Conservation (phyloP, 2,113 vertebrate species). For the Halcyon malimbica region DNA sequence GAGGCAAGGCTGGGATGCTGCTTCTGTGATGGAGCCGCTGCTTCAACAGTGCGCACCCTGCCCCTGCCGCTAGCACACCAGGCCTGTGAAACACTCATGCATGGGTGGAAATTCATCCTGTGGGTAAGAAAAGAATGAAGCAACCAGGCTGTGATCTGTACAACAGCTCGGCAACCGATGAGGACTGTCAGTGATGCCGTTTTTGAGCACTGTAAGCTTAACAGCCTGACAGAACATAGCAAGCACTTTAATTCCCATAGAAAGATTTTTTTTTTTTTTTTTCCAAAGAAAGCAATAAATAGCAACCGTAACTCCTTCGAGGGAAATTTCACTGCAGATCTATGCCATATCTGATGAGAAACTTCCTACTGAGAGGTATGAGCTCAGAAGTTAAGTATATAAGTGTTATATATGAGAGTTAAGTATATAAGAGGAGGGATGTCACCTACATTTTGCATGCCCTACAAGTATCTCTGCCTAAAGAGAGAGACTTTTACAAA, state of each 20-base stretch:
- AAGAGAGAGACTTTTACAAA: not conserved
- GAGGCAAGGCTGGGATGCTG: not conserved
- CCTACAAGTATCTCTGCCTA: not conserved
- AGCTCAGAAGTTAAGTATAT: too few species aligned
- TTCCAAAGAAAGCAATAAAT: not conserved
- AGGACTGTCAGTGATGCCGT: not conserved
- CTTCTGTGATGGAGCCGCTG: not conserved
- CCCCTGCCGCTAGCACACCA: not conserved
- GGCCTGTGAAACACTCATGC: not conserved
- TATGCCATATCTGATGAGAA: not conserved
- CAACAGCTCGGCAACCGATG: not conserved
- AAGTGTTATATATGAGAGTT: too few species aligned
- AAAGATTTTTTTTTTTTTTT: not conserved
- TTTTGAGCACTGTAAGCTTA: not conserved
- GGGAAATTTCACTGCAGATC: not conserved
- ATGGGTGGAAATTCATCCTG: not conserved
- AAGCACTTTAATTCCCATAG: not conserved
- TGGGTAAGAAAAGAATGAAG: not conserved
- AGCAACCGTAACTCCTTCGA: not conserved
- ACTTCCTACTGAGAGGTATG: not conserved
- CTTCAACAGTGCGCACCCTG: fast-evolving
- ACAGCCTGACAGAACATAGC: not conserved
- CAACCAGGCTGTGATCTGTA: not conserved
- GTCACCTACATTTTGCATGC: not conserved
- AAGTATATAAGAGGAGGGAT: not conserved